These are phyloP conservation scores for Lagenorhynchus albirostris DNA, from an alignment of 2,113 vertebrate genomes.

Conservation along the genomic window DNA sequence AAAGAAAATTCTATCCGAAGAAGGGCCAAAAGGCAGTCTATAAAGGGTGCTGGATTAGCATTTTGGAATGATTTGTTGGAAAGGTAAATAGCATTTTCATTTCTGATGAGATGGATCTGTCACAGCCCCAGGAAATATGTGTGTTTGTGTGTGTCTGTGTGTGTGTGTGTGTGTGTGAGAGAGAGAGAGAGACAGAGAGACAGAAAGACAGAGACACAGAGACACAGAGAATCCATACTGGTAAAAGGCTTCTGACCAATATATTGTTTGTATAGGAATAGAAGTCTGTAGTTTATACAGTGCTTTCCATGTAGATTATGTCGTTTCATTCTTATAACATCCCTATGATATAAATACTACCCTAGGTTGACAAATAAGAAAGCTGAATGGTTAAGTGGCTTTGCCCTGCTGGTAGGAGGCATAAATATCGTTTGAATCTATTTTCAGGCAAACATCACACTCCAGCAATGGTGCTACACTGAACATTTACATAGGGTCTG, in stretches of 20 bases:
- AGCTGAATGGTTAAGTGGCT: not conserved
- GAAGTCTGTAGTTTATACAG: not conserved
- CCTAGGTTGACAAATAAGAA: not conserved
- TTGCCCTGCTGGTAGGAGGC: not conserved
- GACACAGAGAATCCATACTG: not conserved
- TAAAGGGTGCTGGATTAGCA: not conserved
- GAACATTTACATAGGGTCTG: not conserved
- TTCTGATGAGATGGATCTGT: slow-evolving; percentile 13
- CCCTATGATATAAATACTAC: not conserved
- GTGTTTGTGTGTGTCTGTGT: not conserved
- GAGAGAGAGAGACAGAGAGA: not conserved
- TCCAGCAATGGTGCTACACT: not conserved
- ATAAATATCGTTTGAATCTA: not conserved
- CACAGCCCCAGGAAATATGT: not conserved
- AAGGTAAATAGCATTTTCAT: not conserved
- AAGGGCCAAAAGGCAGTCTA: not conserved
- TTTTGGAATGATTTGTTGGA: not conserved
- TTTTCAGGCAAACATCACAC: not conserved
- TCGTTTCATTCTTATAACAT: not conserved
- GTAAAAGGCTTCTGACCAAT: not conserved
- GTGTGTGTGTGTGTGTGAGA: not conserved
- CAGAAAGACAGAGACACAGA: not conserved
- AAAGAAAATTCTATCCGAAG: not conserved
- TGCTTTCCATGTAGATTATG: not conserved
- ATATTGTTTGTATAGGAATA: not conserved